Evolutionary conservation across 2,797 vertebrate species (phyloP).

Genomic region (Peromyscus melanophrys): DNA sequence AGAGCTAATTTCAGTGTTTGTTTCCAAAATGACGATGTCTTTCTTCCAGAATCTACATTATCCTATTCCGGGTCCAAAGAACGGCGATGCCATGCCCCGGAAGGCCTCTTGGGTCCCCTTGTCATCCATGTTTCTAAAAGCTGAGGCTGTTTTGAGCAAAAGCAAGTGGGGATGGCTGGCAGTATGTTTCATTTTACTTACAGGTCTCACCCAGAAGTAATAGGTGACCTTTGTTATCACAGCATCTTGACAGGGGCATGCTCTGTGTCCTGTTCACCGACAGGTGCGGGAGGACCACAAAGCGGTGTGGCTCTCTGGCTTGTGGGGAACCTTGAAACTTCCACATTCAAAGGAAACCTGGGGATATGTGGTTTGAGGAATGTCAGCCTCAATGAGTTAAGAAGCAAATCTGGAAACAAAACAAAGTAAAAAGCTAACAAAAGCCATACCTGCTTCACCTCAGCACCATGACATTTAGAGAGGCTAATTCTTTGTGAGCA

Average conservation of each 20-base stretch:
- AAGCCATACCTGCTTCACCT: too few species aligned
- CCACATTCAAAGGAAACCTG: not conserved
- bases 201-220: not conserved
- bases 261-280: rapidly evolving
- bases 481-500: rapidly evolving
- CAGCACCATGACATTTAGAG: rapidly evolving
- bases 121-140: rapidly evolving
- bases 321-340: not conserved
- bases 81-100: rapidly evolving
- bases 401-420: not conserved
- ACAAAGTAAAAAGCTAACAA: not conserved
- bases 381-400: conserved; percentile 24
- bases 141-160: rapidly evolving
- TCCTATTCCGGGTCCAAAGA: not conserved
- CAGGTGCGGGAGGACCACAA: not conserved
- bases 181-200: rapidly evolving
- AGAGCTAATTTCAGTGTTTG: not conserved
- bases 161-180: not conserved
- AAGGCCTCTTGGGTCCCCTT: rapidly evolving
- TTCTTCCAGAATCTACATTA: not conserved
- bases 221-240: not conserved
- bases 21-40: not conserved
- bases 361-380: conserved; percentile 36
- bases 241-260: not conserved
- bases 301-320: rapidly evolving